A percentile compares a stretch with the other conserved stretches of the same genome.
Conservation (phyloP, 2,113 vertebrate species). For the Regulus satrapa region DNA sequence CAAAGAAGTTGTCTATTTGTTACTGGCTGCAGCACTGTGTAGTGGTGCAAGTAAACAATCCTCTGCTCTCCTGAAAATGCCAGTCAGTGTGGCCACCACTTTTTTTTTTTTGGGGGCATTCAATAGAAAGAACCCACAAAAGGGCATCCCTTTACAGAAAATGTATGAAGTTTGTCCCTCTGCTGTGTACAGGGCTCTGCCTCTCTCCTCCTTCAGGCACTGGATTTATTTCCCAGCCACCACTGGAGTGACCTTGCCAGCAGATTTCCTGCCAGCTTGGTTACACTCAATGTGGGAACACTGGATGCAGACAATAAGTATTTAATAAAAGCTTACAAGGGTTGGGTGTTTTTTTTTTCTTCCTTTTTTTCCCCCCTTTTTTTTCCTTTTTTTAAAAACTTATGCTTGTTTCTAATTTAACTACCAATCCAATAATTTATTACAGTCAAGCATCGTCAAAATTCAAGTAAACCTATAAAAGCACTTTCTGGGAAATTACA, state of each 20-base stretch:
- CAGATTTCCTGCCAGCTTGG: not conserved
- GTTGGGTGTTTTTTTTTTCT: not conserved
- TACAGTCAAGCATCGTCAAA: not conserved
- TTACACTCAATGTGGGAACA: not conserved
- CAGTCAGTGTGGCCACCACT: not conserved
- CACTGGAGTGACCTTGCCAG: not conserved
- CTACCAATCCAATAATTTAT: not conserved
- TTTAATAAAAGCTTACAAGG: not conserved
- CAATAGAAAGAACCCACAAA: not conserved
- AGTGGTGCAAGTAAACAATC: not conserved
- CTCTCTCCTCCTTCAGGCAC: not conserved
- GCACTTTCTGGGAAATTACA: slow-evolving; percentile 21
- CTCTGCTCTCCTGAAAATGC: not conserved
- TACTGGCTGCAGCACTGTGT: not conserved
- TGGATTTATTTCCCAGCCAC: not conserved
- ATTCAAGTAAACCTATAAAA: slow-evolving; percentile 23
- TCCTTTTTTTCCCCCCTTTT: not conserved
- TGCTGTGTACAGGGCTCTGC: not conserved
- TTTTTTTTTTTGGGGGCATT: not conserved
- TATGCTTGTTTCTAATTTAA: not conserved
- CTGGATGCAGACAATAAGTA: not conserved
- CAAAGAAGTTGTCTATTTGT: not conserved
- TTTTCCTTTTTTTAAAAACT: too few relatives aligned
- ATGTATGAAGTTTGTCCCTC: not conserved
- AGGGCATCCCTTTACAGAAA: not conserved